A percentile compares a stretch with the other conserved stretches of the same genome.
phyloP scores from a whole-genome alignment of 2,888 invertebrate genomes.

The Aphidoletes aphidimyza region DNA sequence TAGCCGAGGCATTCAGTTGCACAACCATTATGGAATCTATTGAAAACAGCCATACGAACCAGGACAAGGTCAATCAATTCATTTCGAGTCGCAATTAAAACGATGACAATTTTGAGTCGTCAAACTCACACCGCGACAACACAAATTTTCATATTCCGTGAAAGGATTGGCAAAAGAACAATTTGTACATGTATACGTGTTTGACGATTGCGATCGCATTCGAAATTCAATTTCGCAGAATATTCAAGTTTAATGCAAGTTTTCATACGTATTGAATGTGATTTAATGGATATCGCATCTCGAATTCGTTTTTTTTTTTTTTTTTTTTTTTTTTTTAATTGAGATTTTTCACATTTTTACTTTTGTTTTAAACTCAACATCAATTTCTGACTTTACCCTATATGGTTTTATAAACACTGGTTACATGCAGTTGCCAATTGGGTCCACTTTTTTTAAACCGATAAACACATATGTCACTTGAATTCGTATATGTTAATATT shows the following conservation, averaged over 20 bases:
- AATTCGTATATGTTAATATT: not conserved
- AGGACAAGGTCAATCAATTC: slow-evolving; percentile 30
- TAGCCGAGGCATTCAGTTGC: not conserved
- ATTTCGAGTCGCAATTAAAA: slow-evolving; percentile 3
- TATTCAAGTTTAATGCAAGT: no score
- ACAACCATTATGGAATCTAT: slow-evolving; percentile 34
- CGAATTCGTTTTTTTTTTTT: no score
- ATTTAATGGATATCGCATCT: no score
- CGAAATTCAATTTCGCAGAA: no score
- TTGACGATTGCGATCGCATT: no score
- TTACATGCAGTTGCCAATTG: not conserved
- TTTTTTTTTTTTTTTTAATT: no score
- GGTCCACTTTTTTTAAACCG: no score
- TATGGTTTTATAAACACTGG: not conserved
- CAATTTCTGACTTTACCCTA: not conserved
- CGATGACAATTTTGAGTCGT: not conserved
- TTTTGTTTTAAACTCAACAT: not conserved
- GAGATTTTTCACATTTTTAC: not conserved
- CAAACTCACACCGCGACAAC: not conserved
- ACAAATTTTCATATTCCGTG: not conserved
- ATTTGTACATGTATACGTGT: no score
- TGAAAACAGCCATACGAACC: no score
- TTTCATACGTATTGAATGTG: no score
- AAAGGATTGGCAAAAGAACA: slow-evolving; percentile 28
- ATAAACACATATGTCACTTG: not conserved